Percentiles rank a stretch among this genome's conserved stretches.
These are phyloP conservation scores for Sebastes iracundus DNA, from an alignment of 2,797 vertebrate genomes.

Conservation along the genomic window DNA sequence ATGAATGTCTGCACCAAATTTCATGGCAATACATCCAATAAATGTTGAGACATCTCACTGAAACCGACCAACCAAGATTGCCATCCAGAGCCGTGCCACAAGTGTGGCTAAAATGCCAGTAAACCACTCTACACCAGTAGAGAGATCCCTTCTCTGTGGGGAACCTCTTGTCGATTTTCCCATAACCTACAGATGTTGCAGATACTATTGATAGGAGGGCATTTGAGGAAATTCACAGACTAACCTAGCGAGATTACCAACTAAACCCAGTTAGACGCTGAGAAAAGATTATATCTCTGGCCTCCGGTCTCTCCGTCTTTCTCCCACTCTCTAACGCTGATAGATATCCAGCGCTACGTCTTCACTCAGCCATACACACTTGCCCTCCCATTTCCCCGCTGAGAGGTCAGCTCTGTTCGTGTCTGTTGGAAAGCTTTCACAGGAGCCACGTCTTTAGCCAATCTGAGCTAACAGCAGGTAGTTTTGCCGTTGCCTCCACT, in stretches of 20 bases:
- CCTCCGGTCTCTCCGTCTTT: constrained; percentile 45
- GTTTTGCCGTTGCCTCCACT: constrained; percentile 27
- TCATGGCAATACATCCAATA: neutral
- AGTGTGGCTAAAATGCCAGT: neutral
- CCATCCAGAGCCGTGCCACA: neutral
- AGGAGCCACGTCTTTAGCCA: constrained; percentile 39
- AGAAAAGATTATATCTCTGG: constrained; percentile 43
- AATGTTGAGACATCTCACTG: neutral
- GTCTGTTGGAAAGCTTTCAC: constrained; percentile 53
- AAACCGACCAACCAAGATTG: neutral
- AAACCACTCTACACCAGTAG: neutral
- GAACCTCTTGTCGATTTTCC: neutral
- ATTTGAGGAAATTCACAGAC: constrained; percentile 41
- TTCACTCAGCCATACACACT: constrained; percentile 70
- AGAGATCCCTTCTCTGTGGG: neutral
- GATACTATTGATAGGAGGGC: constrained; percentile 17
- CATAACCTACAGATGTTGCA: constrained; percentile 21
- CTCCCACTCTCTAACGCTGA: constrained; percentile 46
- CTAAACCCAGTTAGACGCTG: constrained; percentile 20
- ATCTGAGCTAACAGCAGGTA: constrained; percentile 52
- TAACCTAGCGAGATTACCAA: constrained; percentile 41
- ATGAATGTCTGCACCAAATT: neutral
- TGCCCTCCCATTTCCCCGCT: constrained; percentile 55
- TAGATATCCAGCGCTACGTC: constrained; percentile 67
- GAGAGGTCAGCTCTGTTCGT: constrained; percentile 66